A percentile compares a stretch with the other conserved stretches of the same genome.
Evolutionary conservation across 2,797 vertebrate genomes (phyloP).

Genomic region (Vireo griseus): DNA sequence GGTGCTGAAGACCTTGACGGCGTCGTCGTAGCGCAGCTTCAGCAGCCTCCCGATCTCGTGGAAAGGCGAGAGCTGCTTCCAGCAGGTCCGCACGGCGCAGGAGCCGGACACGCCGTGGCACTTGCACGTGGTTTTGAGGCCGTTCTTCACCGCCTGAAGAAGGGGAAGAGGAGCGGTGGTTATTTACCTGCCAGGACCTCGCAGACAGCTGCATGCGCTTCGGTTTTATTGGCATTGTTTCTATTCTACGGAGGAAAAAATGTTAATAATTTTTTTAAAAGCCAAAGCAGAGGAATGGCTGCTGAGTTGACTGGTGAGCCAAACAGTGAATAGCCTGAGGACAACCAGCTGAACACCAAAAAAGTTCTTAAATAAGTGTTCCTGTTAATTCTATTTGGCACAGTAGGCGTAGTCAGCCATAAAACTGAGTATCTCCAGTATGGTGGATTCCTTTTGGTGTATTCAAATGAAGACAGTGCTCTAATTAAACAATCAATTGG

Average conservation of each 20-base stretch:
- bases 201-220: background rate
- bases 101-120: constrained; percentile 97
- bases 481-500: background rate
- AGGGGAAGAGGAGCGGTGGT: background rate
- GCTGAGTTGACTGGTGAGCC: background rate
- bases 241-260: background rate
- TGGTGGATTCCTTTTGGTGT: background rate
- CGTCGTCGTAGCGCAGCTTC: constrained; percentile 89
- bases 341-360: background rate
- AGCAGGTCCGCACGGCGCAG: constrained; percentile 93
- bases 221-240: background rate
- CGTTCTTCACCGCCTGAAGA: constrained; percentile 89
- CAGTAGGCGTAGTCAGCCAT: background rate
- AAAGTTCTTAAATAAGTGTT: background rate
- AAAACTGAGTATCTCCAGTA: background rate
- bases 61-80: constrained; percentile 96
- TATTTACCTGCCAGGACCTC: background rate
- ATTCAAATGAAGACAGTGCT: background rate
- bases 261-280: background rate
- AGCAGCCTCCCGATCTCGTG: constrained; percentile 90
- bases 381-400: background rate
- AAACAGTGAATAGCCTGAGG: background rate
- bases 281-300: background rate
- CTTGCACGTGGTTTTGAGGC: constrained; percentile 96
- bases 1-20: constrained; percentile 86